phyloP scores from a whole-genome alignment of 1,140 invertebrate species.

The Megalonaias nervosa region DNA sequence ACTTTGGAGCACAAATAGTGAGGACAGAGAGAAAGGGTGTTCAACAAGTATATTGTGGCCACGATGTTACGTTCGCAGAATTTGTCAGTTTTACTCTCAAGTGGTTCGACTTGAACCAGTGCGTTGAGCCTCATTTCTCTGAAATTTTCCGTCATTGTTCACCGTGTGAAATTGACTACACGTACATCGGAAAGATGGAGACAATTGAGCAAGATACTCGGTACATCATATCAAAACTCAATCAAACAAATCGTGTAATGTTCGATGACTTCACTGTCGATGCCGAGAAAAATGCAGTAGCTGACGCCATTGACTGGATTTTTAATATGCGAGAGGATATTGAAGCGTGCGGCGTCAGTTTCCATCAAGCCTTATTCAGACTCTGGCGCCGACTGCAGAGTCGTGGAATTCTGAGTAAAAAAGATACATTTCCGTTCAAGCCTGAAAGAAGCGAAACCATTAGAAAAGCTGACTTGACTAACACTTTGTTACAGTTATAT shows the following conservation, averaged over 20 bases:
- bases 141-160: conserved; percentile 16
- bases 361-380: conserved; percentile 15
- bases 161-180: background rate
- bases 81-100: conserved; percentile 12
- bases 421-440: conserved; percentile 2
- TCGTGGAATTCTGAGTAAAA: conserved; percentile 12
- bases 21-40: background rate
- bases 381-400: conserved; percentile 21
- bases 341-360: conserved; percentile 7
- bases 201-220: conserved; percentile 20
- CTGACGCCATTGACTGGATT: conserved; percentile 7
- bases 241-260: background rate
- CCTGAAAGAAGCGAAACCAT: background rate
- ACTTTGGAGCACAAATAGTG: background rate
- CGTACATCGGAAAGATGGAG: conserved; percentile 26
- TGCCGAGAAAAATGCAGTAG: conserved; percentile 5
- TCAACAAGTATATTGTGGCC: background rate
- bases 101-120: background rate
- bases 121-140: conserved; percentile 18
- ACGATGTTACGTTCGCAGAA: conserved; percentile 18
- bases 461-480: background rate
- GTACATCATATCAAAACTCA: background rate
- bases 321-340: conserved; percentile 8
- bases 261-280: conserved; percentile 12
- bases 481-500: background rate